Conservation (phyloP, 2,888 invertebrate species). For the Steinernema scapterisci region DNA sequence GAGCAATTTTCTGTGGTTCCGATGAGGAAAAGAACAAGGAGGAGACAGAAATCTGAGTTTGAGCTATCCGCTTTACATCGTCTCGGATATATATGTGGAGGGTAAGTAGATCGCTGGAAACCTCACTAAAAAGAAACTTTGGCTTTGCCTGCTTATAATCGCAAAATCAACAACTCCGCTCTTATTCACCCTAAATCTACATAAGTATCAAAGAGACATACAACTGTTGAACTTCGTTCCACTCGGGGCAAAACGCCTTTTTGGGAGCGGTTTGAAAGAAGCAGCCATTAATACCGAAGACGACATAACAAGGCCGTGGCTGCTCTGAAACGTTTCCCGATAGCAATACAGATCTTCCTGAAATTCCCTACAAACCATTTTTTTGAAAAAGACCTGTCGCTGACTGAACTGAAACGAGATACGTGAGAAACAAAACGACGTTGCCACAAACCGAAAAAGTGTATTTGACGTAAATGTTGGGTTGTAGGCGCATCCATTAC, state of each 20-base stretch:
- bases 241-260: background rate
- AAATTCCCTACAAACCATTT: background rate
- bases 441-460: slow-evolving; percentile 2
- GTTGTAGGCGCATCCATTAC: background rate
- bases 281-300: slow-evolving; percentile 4
- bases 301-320: background rate
- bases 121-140: background rate
- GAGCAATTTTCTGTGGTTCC: background rate
- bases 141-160: too few species aligned
- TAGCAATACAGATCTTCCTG: too few species aligned
- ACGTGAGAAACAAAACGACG: background rate
- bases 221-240: slow-evolving; percentile 27
- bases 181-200: too few species aligned
- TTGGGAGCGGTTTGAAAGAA: slow-evolving; percentile 2
- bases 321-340: background rate
- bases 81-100: background rate
- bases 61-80: background rate
- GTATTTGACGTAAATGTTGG: slow-evolving; percentile 6
- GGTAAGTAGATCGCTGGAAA: background rate
- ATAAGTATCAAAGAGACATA: background rate
- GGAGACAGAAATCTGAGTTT: background rate
- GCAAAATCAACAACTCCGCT: too few species aligned
- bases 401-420: background rate
- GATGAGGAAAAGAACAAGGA: background rate
- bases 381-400: background rate